phyloP scores from a whole-genome alignment of 2,888 invertebrate genomes.

The Melanophora roralis region DNA sequence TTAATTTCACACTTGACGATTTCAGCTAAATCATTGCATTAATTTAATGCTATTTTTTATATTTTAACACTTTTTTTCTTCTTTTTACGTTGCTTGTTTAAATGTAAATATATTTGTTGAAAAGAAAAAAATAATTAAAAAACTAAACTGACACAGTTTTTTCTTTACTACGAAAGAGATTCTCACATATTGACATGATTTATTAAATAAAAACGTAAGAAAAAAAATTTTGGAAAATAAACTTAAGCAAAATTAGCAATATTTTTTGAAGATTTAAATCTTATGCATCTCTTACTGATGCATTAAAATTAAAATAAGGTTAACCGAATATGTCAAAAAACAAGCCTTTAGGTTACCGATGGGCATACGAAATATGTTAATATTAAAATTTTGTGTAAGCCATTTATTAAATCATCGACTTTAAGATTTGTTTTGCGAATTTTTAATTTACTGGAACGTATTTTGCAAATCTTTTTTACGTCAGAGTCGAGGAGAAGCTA shows the following conservation, averaged over 20 bases:
- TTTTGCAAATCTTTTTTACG: too few species aligned
- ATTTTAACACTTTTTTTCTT: background rate
- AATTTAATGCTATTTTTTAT: slow-evolving; percentile 56
- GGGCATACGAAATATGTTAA: too few species aligned
- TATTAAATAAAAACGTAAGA: background rate
- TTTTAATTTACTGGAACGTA: too few species aligned
- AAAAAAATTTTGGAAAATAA: background rate
- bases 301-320: too few species aligned
- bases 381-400: too few species aligned
- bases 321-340: too few species aligned
- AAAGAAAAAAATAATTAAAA: background rate
- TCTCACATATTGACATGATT: slow-evolving; percentile 26
- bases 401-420: too few species aligned
- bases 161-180: background rate
- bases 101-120: slow-evolving; percentile 14
- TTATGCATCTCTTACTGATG: too few species aligned
- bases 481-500: too few species aligned
- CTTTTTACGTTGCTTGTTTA: background rate
- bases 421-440: too few species aligned
- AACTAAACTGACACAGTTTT: slow-evolving; percentile 20
- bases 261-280: too few species aligned
- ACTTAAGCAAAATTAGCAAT: background rate
- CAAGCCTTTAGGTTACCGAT: too few species aligned
- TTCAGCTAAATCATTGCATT: slow-evolving; percentile 60
- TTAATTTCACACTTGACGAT: slow-evolving; percentile 62